Evolutionary conservation across 2,888 invertebrate species (phyloP), one percentile per base, ranked within the genome.

Genomic region (Leucophenga montana): DNA sequence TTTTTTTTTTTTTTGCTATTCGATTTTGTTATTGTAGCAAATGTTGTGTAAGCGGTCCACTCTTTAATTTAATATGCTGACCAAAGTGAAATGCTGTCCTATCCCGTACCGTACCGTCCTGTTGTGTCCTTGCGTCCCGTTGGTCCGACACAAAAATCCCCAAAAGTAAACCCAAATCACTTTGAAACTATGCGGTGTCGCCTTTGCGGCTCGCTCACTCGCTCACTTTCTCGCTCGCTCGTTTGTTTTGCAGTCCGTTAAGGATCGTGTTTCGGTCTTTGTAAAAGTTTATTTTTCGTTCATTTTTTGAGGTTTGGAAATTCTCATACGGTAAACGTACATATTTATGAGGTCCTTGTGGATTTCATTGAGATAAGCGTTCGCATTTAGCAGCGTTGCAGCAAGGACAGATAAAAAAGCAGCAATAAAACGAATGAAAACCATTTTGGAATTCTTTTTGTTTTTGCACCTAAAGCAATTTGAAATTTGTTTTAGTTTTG

Each of bases 31-130:
- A 39, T 66, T 66, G 44, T 57, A 27, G 11, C 18, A 11, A 18
- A 18, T n/a, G n/a, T n/a, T 39, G 27, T 44, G 61, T 39, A 27
- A 22, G 61, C 65, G 61, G 33, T 65, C 71, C 16, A 74, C 80
- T 73, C 82, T 82, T 83, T 81, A 83, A 83, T 81, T 81, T 81
- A 81, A 81, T 81, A 81, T 81, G 81, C 83, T 77, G 82, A 83
- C 72, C 80, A 78, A 54, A 27, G 22, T 56, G 57, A 57, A 54
- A 14, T 67, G 33, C 33, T 14, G 6, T 4, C 61, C n/a, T n/a
- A n/a, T n/a, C n/a, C n/a, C n/a, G n/a, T n/a, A n/a, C n/a, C n/a
- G n/a, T n/a, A n/a, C n/a, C n/a, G n/a, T n/a, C n/a, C n/a, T n/a
- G n/a, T n/a, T n/a, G n/a, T n/a, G n/a, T n/a, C n/a, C n/a, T n/a